phyloP scores from a whole-genome alignment of 2,113 vertebrate genomes.

The Myotis yumanensis region DNA sequence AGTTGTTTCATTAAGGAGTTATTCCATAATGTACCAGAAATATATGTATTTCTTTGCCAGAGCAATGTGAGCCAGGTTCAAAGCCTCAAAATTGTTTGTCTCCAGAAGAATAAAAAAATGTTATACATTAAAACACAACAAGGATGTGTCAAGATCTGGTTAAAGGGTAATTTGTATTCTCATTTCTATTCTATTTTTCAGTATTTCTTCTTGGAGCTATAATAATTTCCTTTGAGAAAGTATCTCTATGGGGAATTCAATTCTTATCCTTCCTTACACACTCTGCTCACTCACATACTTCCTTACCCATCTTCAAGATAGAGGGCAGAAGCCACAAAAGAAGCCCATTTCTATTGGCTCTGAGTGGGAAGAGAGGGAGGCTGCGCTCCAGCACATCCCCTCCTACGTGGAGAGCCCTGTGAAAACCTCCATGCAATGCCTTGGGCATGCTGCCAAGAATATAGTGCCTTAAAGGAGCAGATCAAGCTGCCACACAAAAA shows the following conservation, averaged over 20 bases:
- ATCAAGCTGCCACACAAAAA: slow-evolving; percentile 46
- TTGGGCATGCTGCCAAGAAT: not conserved
- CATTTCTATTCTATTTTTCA: not conserved
- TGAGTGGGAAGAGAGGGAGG: not conserved
- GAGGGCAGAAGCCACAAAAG: not conserved
- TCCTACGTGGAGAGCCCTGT: not conserved
- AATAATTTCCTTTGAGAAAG: not conserved
- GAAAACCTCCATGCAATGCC: not conserved
- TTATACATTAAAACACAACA: not conserved
- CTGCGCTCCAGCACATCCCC: not conserved
- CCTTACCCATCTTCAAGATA: not conserved
- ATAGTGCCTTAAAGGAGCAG: not conserved
- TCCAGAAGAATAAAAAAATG: not conserved
- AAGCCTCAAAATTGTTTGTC: not conserved
- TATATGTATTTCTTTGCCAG: not conserved
- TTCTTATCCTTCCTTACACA: not conserved
- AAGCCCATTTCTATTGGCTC: not conserved
- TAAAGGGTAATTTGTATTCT: not conserved
- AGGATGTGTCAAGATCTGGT: not conserved
- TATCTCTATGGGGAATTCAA: not conserved
- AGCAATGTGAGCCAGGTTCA: not conserved
- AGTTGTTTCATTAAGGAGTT: not conserved
- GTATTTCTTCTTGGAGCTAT: not conserved
- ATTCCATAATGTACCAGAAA: not conserved
- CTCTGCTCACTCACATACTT: not conserved